Percentiles rank a stretch among this genome's conserved stretches.
These are phyloP conservation scores for Drosophila mauritiana DNA, from an alignment of 1,140 invertebrate species.

Conservation along the genomic window DNA sequence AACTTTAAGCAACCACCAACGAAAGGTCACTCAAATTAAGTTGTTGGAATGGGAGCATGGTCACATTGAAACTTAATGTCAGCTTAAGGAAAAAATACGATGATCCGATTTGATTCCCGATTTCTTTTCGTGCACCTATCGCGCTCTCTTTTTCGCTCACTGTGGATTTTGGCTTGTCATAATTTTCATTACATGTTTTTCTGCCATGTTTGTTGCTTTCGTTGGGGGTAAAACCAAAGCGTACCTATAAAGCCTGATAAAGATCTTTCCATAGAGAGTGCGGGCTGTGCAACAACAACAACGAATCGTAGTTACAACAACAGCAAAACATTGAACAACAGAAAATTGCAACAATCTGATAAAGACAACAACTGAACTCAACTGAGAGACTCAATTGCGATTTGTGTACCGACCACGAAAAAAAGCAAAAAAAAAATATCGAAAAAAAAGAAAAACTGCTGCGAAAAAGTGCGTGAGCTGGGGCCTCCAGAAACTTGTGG, in stretches of 20 bases:
- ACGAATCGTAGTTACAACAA: conserved; percentile 35
- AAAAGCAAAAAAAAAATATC: conserved; percentile 9
- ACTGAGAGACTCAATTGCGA: conserved; percentile 52
- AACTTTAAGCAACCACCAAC: neutral
- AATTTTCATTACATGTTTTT: conserved; percentile 82
- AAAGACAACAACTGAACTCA: conserved; percentile 66
- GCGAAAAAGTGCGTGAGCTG: conserved; percentile 30
- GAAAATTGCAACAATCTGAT: conserved; percentile 82
- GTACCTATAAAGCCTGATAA: conserved; percentile 71
- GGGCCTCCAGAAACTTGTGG: conserved; percentile 13
- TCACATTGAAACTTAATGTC: neutral
- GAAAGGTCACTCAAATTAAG: neutral
- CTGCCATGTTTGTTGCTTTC: conserved; percentile 67
- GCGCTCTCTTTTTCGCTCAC: conserved; percentile 30
- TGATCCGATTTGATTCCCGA: neutral
- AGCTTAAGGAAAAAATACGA: neutral
- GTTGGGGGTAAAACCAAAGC: conserved; percentile 51
- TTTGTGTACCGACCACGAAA: conserved; percentile 49
- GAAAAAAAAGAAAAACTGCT: conserved; percentile 1
- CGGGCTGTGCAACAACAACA: conserved; percentile 64
- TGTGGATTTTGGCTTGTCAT: conserved; percentile 73
- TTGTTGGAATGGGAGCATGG: neutral
- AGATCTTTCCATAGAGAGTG: conserved; percentile 70
- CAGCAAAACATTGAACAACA: conserved; percentile 58
- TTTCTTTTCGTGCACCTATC: conserved; percentile 12